Percentiles rank a stretch among this genome's conserved stretches.
Conservation (phyloP, 2,888 invertebrate genomes). For the Laothoe populi region DNA sequence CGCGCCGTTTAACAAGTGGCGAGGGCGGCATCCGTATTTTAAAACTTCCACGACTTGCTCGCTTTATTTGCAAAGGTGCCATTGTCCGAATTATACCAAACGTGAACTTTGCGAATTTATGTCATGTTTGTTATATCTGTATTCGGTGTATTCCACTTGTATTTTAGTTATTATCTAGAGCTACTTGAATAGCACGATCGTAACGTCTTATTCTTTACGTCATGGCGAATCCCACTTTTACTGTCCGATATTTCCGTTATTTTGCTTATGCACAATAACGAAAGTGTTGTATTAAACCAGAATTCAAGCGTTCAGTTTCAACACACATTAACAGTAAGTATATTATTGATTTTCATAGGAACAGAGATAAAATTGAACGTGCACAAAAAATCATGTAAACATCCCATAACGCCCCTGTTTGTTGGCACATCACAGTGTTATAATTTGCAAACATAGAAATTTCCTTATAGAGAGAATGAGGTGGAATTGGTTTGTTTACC, state of each 20-base stretch:
- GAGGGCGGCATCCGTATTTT: conserved; percentile 26
- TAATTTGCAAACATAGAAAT: conserved; percentile 50
- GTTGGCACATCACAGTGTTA: conserved; percentile 72
- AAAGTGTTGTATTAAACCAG: no score
- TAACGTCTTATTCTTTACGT: no score
- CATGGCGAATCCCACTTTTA: no score
- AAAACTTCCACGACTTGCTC: conserved; percentile 13
- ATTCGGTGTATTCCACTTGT: not conserved
- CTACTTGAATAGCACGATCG: no score
- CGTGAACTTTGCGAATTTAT: conserved; percentile 18
- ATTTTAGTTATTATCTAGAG: not conserved
- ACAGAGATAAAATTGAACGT: not conserved
- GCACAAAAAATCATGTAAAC: conserved; percentile 42
- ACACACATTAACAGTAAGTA: not conserved
- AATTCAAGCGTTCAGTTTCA: not conserved
- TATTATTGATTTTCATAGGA: not conserved
- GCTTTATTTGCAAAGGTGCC: conserved; percentile 33
- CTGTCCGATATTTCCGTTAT: no score
- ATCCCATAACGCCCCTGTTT: conserved; percentile 59
- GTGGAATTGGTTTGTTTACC: conserved; percentile 19
- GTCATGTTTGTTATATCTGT: conserved; percentile 24
- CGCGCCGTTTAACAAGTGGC: conserved; percentile 49
- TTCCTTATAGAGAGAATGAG: conserved; percentile 7
- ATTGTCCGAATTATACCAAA: conserved; percentile 26
- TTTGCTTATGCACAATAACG: no score